Evolutionary conservation across 2,113 vertebrate species (phyloP).

Genomic region (Paralichthys olivaceus): DNA sequence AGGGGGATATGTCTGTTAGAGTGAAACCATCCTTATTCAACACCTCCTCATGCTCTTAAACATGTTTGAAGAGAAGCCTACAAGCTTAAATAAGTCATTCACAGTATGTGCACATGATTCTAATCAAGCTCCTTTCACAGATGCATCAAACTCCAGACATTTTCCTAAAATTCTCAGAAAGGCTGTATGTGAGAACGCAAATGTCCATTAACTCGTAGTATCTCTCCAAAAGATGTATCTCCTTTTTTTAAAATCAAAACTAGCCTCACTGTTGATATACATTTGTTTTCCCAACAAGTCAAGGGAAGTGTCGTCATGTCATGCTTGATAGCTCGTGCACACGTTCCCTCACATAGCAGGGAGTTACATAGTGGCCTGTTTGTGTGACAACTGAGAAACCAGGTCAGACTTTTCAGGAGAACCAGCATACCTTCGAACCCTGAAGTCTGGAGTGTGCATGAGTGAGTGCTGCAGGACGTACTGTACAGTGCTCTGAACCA

Average conservation of each 20-base stretch:
- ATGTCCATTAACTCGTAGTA: neutral
- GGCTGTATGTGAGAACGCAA: too few species aligned
- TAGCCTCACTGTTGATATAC: neutral
- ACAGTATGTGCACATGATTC: neutral
- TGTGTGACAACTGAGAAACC: constrained; percentile 64
- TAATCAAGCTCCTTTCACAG: too few species aligned
- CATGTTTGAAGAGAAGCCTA: constrained; percentile 2
- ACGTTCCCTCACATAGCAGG: constrained; percentile 53
- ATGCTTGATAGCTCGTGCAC: constrained; percentile 28
- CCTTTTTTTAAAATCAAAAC: neutral
- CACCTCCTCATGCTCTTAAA: neutral
- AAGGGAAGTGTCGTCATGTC: constrained; percentile 5
- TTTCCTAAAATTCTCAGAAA: too few species aligned
- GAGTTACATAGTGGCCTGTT: constrained; percentile 69
- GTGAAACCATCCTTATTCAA: constrained; percentile 26
- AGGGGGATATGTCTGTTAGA: constrained; percentile 6
- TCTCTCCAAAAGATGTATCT: neutral
- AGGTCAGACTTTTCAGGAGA: constrained; percentile 62
- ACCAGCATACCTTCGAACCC: constrained; percentile 6
- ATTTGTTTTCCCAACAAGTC: constrained; percentile 24
- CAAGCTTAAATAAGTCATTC: neutral
- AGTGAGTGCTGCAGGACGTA: neutral
- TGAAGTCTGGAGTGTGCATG: neutral
- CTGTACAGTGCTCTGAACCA: constrained; percentile 3
- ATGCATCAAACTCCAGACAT: too few species aligned